These are phyloP conservation scores for Sminthurinus aureus DNA, from an alignment of 2,888 invertebrate genomes.

Conservation along the genomic window DNA sequence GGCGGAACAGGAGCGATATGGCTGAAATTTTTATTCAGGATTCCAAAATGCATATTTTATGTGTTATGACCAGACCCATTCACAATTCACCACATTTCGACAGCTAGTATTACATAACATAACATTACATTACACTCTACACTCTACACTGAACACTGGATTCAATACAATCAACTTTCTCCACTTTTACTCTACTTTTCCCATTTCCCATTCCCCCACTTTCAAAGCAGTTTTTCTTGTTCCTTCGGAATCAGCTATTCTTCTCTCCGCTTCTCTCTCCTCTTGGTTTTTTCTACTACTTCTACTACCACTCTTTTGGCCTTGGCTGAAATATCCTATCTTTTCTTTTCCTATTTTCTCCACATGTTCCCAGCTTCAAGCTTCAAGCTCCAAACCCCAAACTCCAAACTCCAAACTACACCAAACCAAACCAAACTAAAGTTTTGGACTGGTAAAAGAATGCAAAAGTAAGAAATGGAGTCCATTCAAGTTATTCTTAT, in stretches of 20 bases:
- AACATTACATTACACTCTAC: neutral
- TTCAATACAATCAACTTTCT: neutral
- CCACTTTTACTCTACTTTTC: neutral
- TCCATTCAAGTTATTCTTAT: no score
- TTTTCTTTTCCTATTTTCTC: no score
- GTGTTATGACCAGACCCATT: constrained; percentile 22
- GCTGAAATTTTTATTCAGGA: neutral
- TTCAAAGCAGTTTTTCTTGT: no score
- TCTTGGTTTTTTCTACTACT: neutral
- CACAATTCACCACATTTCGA: constrained; percentile 29
- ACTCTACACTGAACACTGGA: neutral
- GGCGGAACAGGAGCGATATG: neutral
- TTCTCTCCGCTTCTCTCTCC: neutral
- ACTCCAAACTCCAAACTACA: no score
- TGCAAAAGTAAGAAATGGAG: no score
- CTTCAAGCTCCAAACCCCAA: no score
- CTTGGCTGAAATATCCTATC: no score
- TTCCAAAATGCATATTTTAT: constrained; percentile 28
- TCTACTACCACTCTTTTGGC: neutral
- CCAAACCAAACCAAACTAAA: no score
- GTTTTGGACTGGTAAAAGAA: no score
- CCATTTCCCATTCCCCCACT: no score
- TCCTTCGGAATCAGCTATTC: neutral
- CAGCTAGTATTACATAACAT: constrained; percentile 17
- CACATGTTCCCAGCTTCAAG: no score